phyloP scores from a whole-genome alignment of 2,888 invertebrate genomes.

The Rugalucina vietnamica region DNA sequence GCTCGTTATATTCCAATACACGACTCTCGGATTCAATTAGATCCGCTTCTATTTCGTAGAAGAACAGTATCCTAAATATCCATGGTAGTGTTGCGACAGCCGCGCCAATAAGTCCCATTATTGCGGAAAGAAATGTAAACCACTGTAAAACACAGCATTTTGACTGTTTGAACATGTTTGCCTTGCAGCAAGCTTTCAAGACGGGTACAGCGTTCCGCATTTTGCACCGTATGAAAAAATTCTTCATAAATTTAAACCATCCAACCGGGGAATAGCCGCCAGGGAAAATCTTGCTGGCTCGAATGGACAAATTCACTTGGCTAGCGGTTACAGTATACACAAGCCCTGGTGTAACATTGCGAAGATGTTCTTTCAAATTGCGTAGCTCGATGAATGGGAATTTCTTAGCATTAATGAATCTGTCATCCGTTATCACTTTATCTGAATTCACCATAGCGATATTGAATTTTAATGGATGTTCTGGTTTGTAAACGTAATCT shows the following conservation, averaged over 20 bases:
- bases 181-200: not conserved
- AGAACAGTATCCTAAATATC: not conserved
- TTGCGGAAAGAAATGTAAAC: not conserved
- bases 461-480: not conserved
- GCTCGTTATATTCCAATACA: not conserved
- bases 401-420: not conserved
- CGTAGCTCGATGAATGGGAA: not conserved
- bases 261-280: conserved; percentile 10
- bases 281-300: conserved; percentile 12
- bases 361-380: not conserved
- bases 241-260: not conserved
- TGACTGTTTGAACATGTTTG: not conserved
- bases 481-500: conserved; percentile 8
- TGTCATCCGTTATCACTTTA: not conserved
- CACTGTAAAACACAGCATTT: not conserved
- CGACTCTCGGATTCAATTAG: not conserved
- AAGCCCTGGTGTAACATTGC: not conserved
- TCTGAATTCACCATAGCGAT: not conserved
- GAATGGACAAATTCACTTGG: not conserved
- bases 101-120: not conserved
- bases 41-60: not conserved
- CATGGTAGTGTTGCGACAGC: not conserved
- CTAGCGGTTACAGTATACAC: not conserved
- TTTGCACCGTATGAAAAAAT: conserved; percentile 5
- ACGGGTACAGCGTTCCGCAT: not conserved